Base-by-base conservation (phyloP, 1,140 invertebrate genomes). In the Drosophila grimshawi region DNA sequence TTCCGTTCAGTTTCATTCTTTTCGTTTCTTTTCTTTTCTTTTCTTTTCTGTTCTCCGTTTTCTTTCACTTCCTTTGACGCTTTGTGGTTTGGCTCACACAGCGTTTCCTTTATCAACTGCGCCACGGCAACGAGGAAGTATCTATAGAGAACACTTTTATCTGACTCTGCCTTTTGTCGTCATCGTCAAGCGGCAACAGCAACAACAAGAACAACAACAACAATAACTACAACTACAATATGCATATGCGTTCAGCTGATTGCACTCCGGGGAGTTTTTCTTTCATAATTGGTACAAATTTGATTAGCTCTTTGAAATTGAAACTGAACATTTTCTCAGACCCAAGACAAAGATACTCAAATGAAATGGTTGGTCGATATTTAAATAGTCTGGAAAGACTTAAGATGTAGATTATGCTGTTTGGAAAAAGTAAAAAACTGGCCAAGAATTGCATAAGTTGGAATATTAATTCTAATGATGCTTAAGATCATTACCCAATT, bases 211-310 rank as follows among this genome's bases (percentile, higher is more conserved):
- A 35, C 35, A 56, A 27, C 39, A 60, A 45, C 55, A 60, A 27
- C 33, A 46, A 39, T 30, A 61, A 53, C 43, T 53, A 39, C 29
- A 29, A 29, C 7, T 48, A 49, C 19, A 37, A 49, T 27, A 53
- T 30, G 19, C 29, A 62, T 62, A 59, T 64, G 41, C 46, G 64
- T 19, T 55, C 46, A 64, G 70, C 52, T 69, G 82, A 86, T 86
- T 81, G 82, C 82, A 76, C 82, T 86, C 82, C 70, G 11, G 82
- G 78, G 82, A 86, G 76, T 65, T 73, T 80, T 67, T 57, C 59
- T 49, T 27, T 64, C 70, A 79, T 81, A 81, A 86, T 86, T 86
- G 78, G 69, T 70, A 75, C 78, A 86, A 81, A 86, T 78, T 81
- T 52, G 33, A 29, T 53, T 61, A 55, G 35, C 41, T 73, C 64